A percentile compares a stretch with the other conserved stretches of the same genome.
phyloP scores from a whole-genome alignment of 2,797 vertebrate genomes.

The Hippoglossus hippoglossus region DNA sequence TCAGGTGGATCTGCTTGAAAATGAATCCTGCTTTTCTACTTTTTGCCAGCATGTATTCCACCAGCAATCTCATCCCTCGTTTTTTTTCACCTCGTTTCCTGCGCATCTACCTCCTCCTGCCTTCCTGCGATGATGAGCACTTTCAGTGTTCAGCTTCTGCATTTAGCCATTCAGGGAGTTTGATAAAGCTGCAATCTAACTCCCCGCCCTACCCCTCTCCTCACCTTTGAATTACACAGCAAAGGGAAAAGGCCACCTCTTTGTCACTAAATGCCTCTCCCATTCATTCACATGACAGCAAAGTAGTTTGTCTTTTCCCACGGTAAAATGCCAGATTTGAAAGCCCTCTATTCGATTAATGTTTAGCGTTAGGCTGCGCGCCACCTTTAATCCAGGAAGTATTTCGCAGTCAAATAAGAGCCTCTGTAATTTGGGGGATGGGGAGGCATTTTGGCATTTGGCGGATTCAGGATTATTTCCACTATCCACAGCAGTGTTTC shows the following conservation, averaged over 20 bases:
- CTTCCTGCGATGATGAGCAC: conserved; percentile 56
- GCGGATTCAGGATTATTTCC: conserved; percentile 35
- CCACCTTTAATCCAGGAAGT: conserved; percentile 74
- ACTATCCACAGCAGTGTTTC: conserved; percentile 18
- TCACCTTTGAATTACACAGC: conserved; percentile 64
- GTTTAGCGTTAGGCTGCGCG: conserved; percentile 78
- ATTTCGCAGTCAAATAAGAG: conserved; percentile 78
- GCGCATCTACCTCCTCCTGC: conserved; percentile 2
- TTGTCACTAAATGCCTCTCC: conserved; percentile 82
- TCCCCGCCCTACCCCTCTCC: not conserved
- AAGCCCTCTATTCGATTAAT: conserved; percentile 85
- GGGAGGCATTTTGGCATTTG: conserved; percentile 38
- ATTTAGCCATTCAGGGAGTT: conserved; percentile 70
- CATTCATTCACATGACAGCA: conserved; percentile 80
- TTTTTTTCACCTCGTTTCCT: conserved; percentile 7
- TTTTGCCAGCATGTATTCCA: not conserved
- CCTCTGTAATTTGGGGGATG: conserved; percentile 67
- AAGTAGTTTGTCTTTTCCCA: conserved; percentile 80
- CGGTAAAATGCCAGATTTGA: conserved; percentile 84
- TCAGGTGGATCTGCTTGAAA: not conserved
- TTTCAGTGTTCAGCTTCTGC: conserved; percentile 53
- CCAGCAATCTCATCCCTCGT: not conserved
- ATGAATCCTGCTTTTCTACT: not conserved
- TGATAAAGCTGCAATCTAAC: conserved; percentile 66
- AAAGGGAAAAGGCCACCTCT: conserved; percentile 78